phyloP scores from a whole-genome alignment of 2,113 vertebrate species.

The Athene noctua region DNA sequence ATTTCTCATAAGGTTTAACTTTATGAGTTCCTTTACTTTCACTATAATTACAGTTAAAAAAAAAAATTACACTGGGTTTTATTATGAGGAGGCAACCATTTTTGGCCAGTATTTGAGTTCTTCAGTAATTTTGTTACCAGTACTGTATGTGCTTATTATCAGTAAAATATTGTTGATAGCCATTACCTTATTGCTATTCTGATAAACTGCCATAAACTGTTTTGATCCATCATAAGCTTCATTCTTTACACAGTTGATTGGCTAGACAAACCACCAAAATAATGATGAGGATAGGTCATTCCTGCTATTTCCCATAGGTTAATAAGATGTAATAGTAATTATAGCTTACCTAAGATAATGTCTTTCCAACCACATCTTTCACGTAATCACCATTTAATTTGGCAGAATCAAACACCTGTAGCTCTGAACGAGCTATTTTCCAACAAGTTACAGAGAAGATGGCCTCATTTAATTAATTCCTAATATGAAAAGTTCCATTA shows the following conservation, averaged over 20 bases:
- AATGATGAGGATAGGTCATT: neutral
- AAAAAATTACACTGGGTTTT: neutral
- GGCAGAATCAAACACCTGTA: neutral
- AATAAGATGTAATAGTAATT: neutral
- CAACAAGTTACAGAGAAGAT: neutral
- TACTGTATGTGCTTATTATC: neutral
- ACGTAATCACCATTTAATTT: conserved; percentile 23
- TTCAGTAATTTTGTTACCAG: neutral
- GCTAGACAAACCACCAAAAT: neutral
- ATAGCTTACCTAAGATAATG: neutral
- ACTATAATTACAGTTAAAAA: neutral
- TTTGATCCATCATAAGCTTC: neutral
- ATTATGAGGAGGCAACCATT: neutral
- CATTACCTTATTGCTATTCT: neutral
- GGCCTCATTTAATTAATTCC: neutral
- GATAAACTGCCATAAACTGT: neutral
- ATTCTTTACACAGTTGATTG: neutral
- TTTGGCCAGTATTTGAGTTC: neutral
- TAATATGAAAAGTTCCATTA: neutral
- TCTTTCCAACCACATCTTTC: neutral
- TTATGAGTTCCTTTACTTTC: neutral
- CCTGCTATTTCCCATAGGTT: neutral
- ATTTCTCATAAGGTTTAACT: neutral
- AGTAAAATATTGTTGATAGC: neutral
- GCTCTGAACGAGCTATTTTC: neutral